Base-by-base conservation (phyloP, 2,113 vertebrate species). In the Galemys pyrenaicus region DNA sequence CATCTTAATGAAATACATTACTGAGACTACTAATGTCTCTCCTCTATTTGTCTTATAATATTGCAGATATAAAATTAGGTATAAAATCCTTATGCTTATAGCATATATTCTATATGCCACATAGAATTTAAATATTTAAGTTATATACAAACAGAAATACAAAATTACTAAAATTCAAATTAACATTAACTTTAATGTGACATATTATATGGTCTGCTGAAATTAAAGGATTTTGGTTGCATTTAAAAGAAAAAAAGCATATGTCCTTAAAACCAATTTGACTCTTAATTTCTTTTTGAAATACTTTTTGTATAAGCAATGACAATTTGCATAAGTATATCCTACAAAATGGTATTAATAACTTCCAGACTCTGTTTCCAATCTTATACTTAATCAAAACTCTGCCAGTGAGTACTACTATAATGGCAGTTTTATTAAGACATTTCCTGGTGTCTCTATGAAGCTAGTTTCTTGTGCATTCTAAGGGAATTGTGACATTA, bases 231-330 rank as follows among this genome's bases (percentile, higher is more conserved):
- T 70, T 51, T 44, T 51, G 87, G 51, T 88, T 95, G 46, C 37
- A 86, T 60, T 92, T 94, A 94, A 78, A 8, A 92, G n/a, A 67
- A 91, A 94, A 84, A 84, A 92, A 64, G n/a, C 3, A 80, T 39
- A 85, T 58, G 89, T 41, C 41, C 68, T 85, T 67, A 79, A 93
- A 94, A 82, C 13, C 41, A 74, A 94, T 85, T 90, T 84, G 85
- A 87, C 62, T 92, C 94, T 94, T 92, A 94, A 89, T 94, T 39
- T 89, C 5, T 84, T 92, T 94, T 92, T 95, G 4, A 74, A 95
- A 62, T 86, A 92, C 54, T 81, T n/a, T n/a, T n/a, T 90, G 16
- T 78, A 0, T 79, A 68, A 90, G 60, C 19, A 96, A 94, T 92
- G 30, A 35, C 65, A 78, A 64, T 88, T 88, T 95, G 37, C 74